Conservation (phyloP, 2,888 invertebrate species). For the Clusia tigrina region DNA sequence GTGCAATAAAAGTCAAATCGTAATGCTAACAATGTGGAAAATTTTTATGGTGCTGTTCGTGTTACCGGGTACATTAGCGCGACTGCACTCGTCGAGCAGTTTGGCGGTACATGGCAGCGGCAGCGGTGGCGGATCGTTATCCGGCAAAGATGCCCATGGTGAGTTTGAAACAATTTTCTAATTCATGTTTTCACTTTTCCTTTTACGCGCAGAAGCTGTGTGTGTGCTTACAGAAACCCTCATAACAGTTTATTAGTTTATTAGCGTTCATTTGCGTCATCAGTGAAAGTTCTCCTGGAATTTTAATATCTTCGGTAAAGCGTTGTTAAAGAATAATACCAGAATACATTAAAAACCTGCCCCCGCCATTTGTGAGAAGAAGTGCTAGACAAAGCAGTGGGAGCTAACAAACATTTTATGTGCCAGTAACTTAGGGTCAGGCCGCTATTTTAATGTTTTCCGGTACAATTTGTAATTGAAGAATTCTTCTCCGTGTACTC, state of each 20-base stretch:
- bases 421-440: no score
- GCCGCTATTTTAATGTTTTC: no score
- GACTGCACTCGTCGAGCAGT: constrained; percentile 50
- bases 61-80: constrained; percentile 52
- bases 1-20: constrained; percentile 63
- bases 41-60: constrained; percentile 57
- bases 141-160: constrained; percentile 61
- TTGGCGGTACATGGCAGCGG: constrained; percentile 34
- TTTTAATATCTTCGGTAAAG: no score
- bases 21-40: constrained; percentile 62
- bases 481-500: no score
- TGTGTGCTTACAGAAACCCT: neutral
- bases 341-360: no score
- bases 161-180: constrained; percentile 41
- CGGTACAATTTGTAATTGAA: no score
- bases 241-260: constrained; percentile 3
- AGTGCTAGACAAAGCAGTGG: no score
- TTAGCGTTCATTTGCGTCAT: no score
- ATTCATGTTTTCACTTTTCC: neutral
- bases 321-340: no score
- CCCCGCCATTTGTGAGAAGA: no score
- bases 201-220: neutral
- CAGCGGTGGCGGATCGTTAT: constrained; percentile 41
- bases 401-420: no score
- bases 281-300: neutral